phyloP scores from a whole-genome alignment of 2,113 vertebrate genomes.

The Puffinus mauretanicus region DNA sequence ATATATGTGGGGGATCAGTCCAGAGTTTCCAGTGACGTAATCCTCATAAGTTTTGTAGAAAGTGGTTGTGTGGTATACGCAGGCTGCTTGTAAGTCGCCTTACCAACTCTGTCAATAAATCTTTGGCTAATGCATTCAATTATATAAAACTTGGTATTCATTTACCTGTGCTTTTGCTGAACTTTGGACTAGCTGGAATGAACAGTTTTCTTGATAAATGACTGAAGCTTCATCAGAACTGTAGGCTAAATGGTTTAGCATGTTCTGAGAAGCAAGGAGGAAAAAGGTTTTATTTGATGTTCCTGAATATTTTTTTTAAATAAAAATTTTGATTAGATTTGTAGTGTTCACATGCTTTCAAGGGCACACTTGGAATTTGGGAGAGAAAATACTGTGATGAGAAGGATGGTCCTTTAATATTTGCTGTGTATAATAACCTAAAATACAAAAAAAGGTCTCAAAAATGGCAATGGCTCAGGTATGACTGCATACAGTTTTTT shows the following conservation, averaged over 20 bases:
- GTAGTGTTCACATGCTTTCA: neutral
- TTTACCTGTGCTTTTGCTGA: neutral
- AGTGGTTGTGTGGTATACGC: neutral
- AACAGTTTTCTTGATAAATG: neutral
- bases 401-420: neutral
- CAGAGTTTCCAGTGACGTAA: neutral
- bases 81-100: neutral
- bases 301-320: neutral
- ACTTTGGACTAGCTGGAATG: neutral
- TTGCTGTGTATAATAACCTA: neutral
- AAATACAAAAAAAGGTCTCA: neutral
- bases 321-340: neutral
- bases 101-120: neutral
- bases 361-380: neutral
- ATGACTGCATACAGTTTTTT: neutral
- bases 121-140: neutral
- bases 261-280: neutral
- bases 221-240: neutral
- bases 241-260: neutral
- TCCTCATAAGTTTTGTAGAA: neutral
- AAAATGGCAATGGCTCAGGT: neutral
- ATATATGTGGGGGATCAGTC: neutral
- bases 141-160: neutral
- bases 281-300: neutral
- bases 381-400: neutral